Evolutionary conservation across 1,140 invertebrate species (phyloP).

Genomic region (Drosophila biarmipes): DNA sequence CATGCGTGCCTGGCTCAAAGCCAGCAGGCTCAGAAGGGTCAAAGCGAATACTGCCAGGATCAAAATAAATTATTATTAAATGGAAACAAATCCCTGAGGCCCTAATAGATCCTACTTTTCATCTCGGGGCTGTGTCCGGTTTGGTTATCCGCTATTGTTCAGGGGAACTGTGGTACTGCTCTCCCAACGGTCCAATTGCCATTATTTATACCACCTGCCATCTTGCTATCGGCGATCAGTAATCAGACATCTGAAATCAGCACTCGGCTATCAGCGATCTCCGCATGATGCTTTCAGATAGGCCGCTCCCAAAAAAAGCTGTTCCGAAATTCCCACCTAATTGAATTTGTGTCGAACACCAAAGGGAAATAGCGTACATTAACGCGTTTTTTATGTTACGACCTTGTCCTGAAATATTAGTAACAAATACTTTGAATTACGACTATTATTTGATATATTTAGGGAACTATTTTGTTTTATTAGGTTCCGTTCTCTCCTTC

Average conservation of each 20-base stretch:
- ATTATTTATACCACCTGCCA: conserved; percentile 70
- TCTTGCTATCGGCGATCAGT: conserved; percentile 48
- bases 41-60: conserved; percentile 57
- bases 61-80: not conserved
- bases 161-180: conserved; percentile 69
- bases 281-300: conserved; percentile 8
- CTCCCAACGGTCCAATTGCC: conserved; percentile 20
- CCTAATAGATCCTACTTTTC: conserved; percentile 51
- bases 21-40: conserved; percentile 62
- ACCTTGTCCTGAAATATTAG: too few species aligned
- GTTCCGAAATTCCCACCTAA: conserved; percentile 38
- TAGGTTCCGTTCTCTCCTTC: too few species aligned
- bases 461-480: too few species aligned
- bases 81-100: not conserved
- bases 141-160: conserved; percentile 55
- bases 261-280: conserved; percentile 44
- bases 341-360: conserved; percentile 68
- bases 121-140: conserved; percentile 37
- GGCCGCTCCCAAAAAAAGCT: conserved; percentile 17
- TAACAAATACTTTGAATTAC: too few species aligned
- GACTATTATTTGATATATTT: too few species aligned
- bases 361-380: conserved; percentile 22
- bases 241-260: conserved; percentile 19
- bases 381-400: conserved; percentile 60
- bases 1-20: conserved; percentile 59